These are phyloP conservation scores for Romanogobio albipinnatus DNA, from an alignment of 2,113 vertebrate species.

Conservation along the genomic window DNA sequence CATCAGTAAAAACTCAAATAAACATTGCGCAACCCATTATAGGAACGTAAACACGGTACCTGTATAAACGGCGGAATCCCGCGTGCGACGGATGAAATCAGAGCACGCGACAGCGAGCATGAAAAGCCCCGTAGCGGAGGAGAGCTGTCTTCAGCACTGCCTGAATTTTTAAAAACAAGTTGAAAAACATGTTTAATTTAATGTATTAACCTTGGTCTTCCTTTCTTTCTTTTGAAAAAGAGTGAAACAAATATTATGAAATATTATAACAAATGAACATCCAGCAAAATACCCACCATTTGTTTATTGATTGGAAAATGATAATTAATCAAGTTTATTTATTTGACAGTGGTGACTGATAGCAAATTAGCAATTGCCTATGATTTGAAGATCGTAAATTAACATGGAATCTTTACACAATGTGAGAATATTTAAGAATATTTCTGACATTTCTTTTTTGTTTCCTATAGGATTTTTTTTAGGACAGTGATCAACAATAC, in stretches of 20 bases:
- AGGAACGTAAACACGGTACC: conserved; percentile 3
- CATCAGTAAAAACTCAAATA: not conserved
- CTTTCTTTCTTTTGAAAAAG: not conserved
- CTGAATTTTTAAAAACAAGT: conserved; percentile 19
- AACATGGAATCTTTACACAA: not conserved
- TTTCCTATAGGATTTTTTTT: no score
- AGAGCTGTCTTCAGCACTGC: conserved; percentile 49
- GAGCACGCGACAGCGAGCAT: conserved; percentile 39
- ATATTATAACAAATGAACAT: not conserved
- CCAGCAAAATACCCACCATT: not conserved
- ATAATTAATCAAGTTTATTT: no score
- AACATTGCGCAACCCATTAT: not conserved
- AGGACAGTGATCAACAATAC: no score
- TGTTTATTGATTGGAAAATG: not conserved
- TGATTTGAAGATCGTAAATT: not conserved
- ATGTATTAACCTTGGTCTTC: no score
- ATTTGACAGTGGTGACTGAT: not conserved
- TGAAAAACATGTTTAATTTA: not conserved
- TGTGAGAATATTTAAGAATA: no score
- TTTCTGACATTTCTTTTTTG: no score
- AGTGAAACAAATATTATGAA: not conserved
- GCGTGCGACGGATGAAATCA: conserved; percentile 10
- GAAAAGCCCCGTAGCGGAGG: conserved; percentile 31
- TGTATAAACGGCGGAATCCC: not conserved
- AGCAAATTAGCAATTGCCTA: not conserved